Evolutionary conservation across 92 coral and sea anemone genomes (phyloP).

Genomic region (Bergia sp.): DNA sequence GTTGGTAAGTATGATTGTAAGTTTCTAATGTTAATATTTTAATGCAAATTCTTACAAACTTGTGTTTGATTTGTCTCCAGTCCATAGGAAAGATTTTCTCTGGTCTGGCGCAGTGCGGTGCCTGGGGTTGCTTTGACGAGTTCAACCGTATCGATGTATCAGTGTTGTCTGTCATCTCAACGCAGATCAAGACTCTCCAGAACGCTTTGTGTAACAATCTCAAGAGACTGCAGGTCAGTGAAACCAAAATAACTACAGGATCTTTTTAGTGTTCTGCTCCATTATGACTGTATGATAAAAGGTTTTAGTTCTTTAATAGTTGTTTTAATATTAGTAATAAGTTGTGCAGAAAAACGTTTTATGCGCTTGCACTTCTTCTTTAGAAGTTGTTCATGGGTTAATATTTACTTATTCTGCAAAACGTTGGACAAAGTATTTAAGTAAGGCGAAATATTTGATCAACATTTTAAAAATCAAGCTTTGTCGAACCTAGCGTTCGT

Average conservation of each 20-base stretch:
- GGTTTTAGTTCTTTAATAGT: too few species aligned
- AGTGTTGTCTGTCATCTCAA: slow-evolving; percentile 94
- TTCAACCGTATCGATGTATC: slow-evolving; percentile 99
- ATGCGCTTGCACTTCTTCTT: too few species aligned
- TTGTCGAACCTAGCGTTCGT: too few species aligned
- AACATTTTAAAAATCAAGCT: too few species aligned
- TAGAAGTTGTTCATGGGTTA: too few species aligned
- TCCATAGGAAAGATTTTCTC: slow-evolving; percentile 99
- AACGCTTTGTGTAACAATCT: slow-evolving; percentile 87
- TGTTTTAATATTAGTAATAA: too few species aligned
- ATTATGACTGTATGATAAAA: too few species aligned
- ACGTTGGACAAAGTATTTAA: too few species aligned
- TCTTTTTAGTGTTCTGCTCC: neutral
- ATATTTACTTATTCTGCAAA: too few species aligned
- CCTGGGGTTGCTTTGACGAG: slow-evolving; percentile 99
- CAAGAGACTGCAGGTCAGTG: slow-evolving; percentile 90
- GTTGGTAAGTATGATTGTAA: too few species aligned
- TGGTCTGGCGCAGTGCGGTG: slow-evolving; percentile 99
- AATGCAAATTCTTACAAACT: neutral
- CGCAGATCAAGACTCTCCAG: slow-evolving; percentile 97
- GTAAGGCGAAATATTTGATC: too few species aligned
- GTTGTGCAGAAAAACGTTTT: too few species aligned
- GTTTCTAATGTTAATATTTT: neutral
- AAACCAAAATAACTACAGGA: neutral
- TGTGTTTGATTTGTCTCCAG: slow-evolving; percentile 52